A percentile compares a stretch with the other conserved stretches of the same genome.
phyloP scores from a whole-genome alignment of 1,140 invertebrate species.

The Lasioglossum albipes region DNA sequence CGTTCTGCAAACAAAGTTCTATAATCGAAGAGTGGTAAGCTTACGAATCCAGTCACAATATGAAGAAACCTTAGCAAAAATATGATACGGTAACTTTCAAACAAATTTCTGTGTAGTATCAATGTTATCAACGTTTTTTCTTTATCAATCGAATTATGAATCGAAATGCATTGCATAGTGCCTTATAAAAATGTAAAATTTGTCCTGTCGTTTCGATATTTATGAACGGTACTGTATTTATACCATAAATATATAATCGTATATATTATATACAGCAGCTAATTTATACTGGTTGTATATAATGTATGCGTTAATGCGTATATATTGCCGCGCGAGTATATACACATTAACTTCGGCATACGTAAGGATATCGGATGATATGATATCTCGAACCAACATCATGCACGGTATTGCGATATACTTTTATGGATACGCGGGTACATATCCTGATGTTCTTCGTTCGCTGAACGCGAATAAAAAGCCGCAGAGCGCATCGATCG shows the following conservation, averaged over 20 bases:
- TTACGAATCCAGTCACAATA: too few relatives aligned
- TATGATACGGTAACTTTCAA: too few relatives aligned
- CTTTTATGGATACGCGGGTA: not conserved
- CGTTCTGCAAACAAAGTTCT: too few relatives aligned
- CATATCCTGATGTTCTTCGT: not conserved
- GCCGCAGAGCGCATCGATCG: not conserved
- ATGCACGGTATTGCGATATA: slow-evolving; percentile 47
- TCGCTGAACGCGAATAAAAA: not conserved
- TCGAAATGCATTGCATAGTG: too few relatives aligned
- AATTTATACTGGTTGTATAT: slow-evolving; percentile 14
- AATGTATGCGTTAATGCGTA: not conserved
- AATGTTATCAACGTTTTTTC: too few relatives aligned
- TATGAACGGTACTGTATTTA: too few relatives aligned
- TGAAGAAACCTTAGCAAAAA: too few relatives aligned
- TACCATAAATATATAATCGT: slow-evolving; percentile 24
- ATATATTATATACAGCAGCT: not conserved
- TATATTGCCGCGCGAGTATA: slow-evolving; percentile 24
- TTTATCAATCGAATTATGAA: too few relatives aligned
- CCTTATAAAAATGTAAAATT: too few relatives aligned
- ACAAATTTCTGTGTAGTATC: too few relatives aligned
- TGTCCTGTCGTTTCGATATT: too few relatives aligned
- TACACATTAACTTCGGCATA: slow-evolving; percentile 9
- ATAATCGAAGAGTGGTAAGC: too few relatives aligned
- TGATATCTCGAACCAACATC: not conserved
- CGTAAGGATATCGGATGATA: not conserved